Base-by-base conservation (phyloP, 2,888 invertebrate genomes). In the Conus canariensis region DNA sequence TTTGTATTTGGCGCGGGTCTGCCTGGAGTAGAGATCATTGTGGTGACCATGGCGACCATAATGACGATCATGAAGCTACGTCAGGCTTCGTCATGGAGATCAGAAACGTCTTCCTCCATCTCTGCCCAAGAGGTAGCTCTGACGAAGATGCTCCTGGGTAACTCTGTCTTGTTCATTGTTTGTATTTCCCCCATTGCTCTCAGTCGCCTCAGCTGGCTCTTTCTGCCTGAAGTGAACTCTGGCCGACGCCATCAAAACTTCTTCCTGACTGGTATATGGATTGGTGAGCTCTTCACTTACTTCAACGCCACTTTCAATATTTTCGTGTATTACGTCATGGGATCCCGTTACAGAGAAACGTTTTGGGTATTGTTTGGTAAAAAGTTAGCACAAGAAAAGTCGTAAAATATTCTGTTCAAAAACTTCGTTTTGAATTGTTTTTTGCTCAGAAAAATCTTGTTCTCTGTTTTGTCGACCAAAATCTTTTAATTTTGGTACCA, bases 131-230 rank as follows among this genome's bases (percentile, higher is more conserved):
- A 86, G 22, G 30, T 86, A 45, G 86, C 86, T 14, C 64, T 86
- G 86, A 86, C 86, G 14, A 86, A 64, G 67, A 86, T 86, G 86
- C n/a, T 86, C 12, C 25, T 86, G 58, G 60, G 67, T 9, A 64
- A 9, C 7, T 86, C 86, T 7, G 25, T 86, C 19, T 64, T 64
- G 64, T 86, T 86, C 64, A 86, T 86, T 14, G 14, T n/a, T 0
- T 86, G 60, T 7, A 5, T 64, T 22, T 30, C 25, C 19, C 86
- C 86, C 19, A n/a, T 16, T 12, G 67, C 67, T 25, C 9, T 86
- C 45, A 19, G 25, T 22, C 60, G 67, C 6, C 30, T 64, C 30
- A n/a, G 45, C 3, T 86, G 60, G 64, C 14, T 86, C 30, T 86
- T 86, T 64, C 7, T 67, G 19, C 86, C 60, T 9, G 86, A 86